Base-by-base conservation (phyloP, 1,140 invertebrate species). In the Papilio machaon region DNA sequence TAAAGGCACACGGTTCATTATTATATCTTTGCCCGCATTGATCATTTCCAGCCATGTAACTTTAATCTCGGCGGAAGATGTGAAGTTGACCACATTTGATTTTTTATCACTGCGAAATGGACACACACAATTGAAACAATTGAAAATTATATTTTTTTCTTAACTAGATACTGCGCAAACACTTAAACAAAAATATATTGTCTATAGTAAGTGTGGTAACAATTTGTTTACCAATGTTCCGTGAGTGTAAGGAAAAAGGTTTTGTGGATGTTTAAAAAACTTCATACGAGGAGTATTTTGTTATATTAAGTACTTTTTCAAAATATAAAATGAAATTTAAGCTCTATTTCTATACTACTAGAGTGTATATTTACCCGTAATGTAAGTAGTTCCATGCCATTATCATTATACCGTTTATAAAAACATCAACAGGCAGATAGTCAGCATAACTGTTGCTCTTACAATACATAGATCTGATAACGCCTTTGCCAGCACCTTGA, bases 341-440 rank as follows among this genome's bases (percentile, higher is more conserved):
- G 0, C 64, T 70, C 5, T 70, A 70, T 17, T 13, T 0, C 0
- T 15, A 35, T 70, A 70, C 4, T 0, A 17, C 6, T 38, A 70
- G 13, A 38, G 30, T 49, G 13, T 11, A 38, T 52, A 80, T 88
- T 83, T 85, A 95, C 95, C 94, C 95, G 60, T 89, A 85, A 5
- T 85, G 87, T 1, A 96, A 85, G 70, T 95, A 96, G 80, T 97
- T 95, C 96, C 97, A 98, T 1, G 96, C 96, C 46, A 95, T 95
- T 9, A 97, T 96, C 85, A 98, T 96, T 78, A 98, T 96, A 6
- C 96, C 96, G 88, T 98, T 98, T 47, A 97, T 97, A 13, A 97
- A 97, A 19, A 97, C 95, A 89, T 99, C 98, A 0, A 98, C 98
- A 0, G 98, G 98, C 13, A 99, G 90, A 85, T 98, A 97, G 94